These are phyloP conservation scores for Melanostoma mellinum DNA, from an alignment of 2,888 invertebrate genomes.

Conservation along the genomic window DNA sequence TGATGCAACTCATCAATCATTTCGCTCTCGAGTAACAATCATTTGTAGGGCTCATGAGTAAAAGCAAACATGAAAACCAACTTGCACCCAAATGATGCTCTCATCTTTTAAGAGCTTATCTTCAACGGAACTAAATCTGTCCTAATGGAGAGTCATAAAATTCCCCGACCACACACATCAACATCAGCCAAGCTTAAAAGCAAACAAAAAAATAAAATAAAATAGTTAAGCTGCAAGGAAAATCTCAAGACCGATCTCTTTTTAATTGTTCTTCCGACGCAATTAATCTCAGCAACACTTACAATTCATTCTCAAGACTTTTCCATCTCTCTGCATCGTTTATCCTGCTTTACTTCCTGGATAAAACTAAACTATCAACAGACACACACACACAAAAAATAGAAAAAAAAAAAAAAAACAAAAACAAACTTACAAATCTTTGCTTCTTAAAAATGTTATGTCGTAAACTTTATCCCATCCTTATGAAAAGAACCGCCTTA, in stretches of 20 bases:
- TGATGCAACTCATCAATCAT: too few relatives aligned
- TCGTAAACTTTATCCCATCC: conserved; percentile 54
- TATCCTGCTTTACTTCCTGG: not conserved
- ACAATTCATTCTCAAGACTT: conserved; percentile 48
- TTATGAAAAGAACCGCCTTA: conserved; percentile 1
- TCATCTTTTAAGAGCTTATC: too few relatives aligned
- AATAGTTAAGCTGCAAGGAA: conserved; percentile 10
- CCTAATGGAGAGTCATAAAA: too few relatives aligned
- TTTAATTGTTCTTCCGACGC: conserved; percentile 62
- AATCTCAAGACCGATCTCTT: conserved; percentile 50
- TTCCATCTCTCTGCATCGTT: not conserved
- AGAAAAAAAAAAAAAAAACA: not conserved
- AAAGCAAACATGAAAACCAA: too few relatives aligned
- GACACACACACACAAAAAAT: not conserved
- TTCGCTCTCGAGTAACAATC: too few relatives aligned
- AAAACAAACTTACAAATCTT: conserved; percentile 54
- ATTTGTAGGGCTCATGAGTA: too few relatives aligned
- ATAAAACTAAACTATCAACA: not conserved
- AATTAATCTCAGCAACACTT: conserved; percentile 64
- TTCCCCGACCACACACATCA: too few relatives aligned
- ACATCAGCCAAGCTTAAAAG: not conserved
- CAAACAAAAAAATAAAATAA: conserved; percentile 2
- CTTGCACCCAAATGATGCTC: too few relatives aligned
- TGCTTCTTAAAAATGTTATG: conserved; percentile 59
- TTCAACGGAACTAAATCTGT: too few relatives aligned